Evolutionary conservation across 2,113 vertebrate genomes (phyloP).

Genomic region (Lepus timidus): DNA sequence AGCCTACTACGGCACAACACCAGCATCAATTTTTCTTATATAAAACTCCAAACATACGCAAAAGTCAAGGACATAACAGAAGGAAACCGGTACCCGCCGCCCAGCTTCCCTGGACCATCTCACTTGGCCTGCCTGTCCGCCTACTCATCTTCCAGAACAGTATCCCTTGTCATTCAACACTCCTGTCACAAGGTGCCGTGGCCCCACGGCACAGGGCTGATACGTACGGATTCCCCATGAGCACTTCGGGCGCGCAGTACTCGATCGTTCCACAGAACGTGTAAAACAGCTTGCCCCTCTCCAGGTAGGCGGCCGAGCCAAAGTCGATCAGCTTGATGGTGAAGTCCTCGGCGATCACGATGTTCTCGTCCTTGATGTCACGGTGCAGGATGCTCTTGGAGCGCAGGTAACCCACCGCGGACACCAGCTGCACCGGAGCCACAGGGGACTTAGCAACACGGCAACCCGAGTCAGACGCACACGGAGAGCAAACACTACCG

Average conservation of each 20-base stretch:
- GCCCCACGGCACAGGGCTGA: rapidly evolving
- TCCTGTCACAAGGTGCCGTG: neutral
- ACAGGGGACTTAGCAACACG: neutral
- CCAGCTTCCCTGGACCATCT: neutral
- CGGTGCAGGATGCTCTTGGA: conserved; percentile 92
- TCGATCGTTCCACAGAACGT: conserved; percentile 96
- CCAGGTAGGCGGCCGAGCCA: conserved; percentile 94
- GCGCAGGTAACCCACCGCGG: conserved; percentile 93
- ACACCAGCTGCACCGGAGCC: conserved; percentile 90
- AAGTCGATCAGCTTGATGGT: conserved; percentile 96
- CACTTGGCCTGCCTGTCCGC: neutral
- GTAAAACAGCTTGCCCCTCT: conserved; percentile 92
- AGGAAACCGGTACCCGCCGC: rapidly evolving
- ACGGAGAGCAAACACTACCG: neutral
- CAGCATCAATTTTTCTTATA: no score
- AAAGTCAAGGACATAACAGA: neutral
- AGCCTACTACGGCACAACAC: no score
- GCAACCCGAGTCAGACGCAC: neutral
- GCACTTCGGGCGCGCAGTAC: conserved; percentile 97
- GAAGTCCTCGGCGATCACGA: conserved; percentile 95
- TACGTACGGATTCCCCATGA: conserved; percentile 94
- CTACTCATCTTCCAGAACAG: neutral
- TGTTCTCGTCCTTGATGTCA: conserved; percentile 98
- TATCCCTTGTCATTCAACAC: rapidly evolving
- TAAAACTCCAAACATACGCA: neutral